These are phyloP conservation scores for Amphipoea oculea DNA, from an alignment of 2,888 invertebrate species.

Conservation along the genomic window DNA sequence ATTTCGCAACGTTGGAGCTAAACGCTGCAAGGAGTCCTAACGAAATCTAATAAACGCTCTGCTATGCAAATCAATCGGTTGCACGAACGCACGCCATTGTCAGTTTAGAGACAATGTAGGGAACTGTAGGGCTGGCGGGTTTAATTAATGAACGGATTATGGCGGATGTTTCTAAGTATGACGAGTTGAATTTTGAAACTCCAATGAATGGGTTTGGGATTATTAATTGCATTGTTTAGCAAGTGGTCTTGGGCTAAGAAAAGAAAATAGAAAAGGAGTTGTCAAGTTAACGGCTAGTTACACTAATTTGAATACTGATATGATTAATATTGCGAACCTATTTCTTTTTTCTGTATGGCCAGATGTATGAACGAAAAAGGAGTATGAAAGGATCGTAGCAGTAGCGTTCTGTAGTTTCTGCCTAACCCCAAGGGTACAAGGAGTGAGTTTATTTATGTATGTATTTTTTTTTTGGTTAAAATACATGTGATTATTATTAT, in stretches of 20 bases:
- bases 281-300: background rate
- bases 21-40: constrained; percentile 58
- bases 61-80: constrained; percentile 83
- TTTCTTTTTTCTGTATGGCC: background rate
- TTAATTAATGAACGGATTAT: constrained; percentile 21
- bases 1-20: constrained; percentile 75
- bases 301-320: background rate
- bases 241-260: background rate
- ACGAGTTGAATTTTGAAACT: background rate
- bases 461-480: background rate
- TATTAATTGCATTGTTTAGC: background rate
- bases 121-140: constrained; percentile 51
- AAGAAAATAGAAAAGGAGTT: background rate
- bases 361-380: background rate
- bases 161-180: background rate
- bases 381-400: background rate
- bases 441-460: background rate
- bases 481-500: too few species aligned
- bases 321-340: background rate
- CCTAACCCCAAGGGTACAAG: background rate
- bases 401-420: background rate
- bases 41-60: constrained; percentile 77
- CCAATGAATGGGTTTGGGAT: background rate
- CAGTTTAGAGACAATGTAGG: constrained; percentile 65
- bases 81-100: constrained; percentile 76